These are phyloP conservation scores for Hipposideros armiger DNA, from an alignment of 2,113 vertebrate species.

Conservation along the genomic window DNA sequence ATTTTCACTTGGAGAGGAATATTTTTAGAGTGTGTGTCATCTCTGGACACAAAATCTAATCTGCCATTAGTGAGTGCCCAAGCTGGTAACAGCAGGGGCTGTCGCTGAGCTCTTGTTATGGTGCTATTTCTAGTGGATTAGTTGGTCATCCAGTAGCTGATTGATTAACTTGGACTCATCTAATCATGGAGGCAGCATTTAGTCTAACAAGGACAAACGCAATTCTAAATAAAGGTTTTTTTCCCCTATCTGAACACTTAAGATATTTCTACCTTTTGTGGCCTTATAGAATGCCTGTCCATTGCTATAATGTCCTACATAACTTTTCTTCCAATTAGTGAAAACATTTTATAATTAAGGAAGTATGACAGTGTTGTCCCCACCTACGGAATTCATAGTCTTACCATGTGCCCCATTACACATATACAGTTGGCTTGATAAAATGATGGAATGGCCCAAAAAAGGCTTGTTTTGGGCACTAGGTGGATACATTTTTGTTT, in stretches of 20 bases:
- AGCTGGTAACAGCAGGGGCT: background rate
- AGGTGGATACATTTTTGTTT: background rate
- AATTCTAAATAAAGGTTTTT: background rate
- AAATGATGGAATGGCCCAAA: background rate
- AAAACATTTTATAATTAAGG: constrained; percentile 40
- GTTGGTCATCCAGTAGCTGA: background rate
- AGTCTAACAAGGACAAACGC: background rate
- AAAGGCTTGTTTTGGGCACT: background rate
- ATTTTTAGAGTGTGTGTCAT: background rate
- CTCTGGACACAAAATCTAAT: background rate
- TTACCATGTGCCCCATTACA: background rate
- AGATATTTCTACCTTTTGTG: background rate
- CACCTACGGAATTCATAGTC: background rate
- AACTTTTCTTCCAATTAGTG: background rate
- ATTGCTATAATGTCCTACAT: background rate
- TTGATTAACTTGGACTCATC: background rate
- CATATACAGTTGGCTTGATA: background rate
- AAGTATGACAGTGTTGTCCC: background rate
- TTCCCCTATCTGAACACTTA: background rate
- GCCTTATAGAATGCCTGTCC: background rate
- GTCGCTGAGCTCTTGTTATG: background rate
- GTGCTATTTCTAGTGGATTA: background rate
- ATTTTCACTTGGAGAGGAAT: constrained; percentile 4
- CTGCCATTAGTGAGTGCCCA: background rate
- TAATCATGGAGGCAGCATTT: background rate